Percentiles rank a stretch among this genome's conserved stretches.
These are phyloP conservation scores for Aplysia californica DNA, from an alignment of 1,140 invertebrate genomes.

Conservation along the genomic window DNA sequence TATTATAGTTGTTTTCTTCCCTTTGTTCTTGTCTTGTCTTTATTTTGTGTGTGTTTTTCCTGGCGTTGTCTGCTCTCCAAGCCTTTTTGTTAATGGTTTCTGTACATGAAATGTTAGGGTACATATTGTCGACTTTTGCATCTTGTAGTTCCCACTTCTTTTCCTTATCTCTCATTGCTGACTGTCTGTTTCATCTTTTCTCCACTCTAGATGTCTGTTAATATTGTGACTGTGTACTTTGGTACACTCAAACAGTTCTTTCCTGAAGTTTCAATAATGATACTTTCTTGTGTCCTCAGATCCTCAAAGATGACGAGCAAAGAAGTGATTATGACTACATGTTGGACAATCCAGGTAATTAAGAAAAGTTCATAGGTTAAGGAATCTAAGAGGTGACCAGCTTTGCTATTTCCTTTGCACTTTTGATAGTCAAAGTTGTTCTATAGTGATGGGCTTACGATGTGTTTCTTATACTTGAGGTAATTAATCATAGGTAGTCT, in stretches of 20 bases:
- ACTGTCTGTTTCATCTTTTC: neutral
- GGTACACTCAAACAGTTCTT: neutral
- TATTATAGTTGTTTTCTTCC: too few relatives aligned
- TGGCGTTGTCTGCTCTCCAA: too few relatives aligned
- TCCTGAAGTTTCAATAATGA: neutral
- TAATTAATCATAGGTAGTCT: too few relatives aligned
- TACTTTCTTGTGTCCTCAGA: conserved; percentile 68
- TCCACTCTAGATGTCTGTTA: neutral
- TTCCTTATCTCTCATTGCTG: too few relatives aligned
- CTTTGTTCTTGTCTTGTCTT: too few relatives aligned
- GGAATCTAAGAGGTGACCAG: neutral
- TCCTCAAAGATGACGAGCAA: conserved; percentile 89
- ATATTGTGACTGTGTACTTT: neutral
- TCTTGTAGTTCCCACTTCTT: too few relatives aligned
- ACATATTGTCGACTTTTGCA: too few relatives aligned
- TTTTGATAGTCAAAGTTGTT: neutral
- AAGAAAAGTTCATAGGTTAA: neutral
- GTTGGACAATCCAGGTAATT: conserved; percentile 85
- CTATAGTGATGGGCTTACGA: neutral
- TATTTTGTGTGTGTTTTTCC: too few relatives aligned
- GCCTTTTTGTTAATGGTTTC: too few relatives aligned
- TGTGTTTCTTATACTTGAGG: neutral
- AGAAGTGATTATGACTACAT: conserved; percentile 93
- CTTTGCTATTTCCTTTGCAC: neutral
- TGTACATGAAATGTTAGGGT: too few relatives aligned